phyloP scores from a whole-genome alignment of 1,140 invertebrate species.

The Glossosoma conforme region DNA sequence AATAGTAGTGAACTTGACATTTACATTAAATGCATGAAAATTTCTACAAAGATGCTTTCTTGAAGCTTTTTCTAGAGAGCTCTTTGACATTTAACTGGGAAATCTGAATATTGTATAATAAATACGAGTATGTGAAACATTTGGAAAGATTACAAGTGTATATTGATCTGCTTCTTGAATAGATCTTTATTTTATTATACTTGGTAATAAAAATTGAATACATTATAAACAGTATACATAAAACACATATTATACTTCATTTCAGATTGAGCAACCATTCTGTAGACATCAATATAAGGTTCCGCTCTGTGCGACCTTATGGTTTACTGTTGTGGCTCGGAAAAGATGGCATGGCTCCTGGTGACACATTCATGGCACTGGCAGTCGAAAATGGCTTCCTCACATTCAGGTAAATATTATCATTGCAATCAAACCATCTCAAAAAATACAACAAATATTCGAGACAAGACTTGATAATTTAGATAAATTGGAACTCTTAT shows the following conservation, averaged over 20 bases:
- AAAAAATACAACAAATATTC: not conserved
- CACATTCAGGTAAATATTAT: constrained; percentile 39
- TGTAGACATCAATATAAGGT: constrained; percentile 74
- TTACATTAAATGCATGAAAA: too few relatives aligned
- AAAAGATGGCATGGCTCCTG: constrained; percentile 57
- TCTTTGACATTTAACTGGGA: too few relatives aligned
- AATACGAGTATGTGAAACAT: too few relatives aligned
- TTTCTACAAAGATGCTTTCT: too few relatives aligned
- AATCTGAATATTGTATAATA: too few relatives aligned
- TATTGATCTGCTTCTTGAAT: too few relatives aligned
- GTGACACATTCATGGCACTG: constrained; percentile 77
- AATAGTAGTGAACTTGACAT: too few relatives aligned
- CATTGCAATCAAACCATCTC: constrained; percentile 4
- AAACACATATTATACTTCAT: constrained; percentile 21
- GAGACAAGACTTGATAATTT: not conserved
- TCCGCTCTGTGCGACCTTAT: constrained; percentile 61
- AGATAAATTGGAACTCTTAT: not conserved
- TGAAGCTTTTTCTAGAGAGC: too few relatives aligned
- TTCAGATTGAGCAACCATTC: constrained; percentile 70
- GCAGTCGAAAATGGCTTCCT: constrained; percentile 70
- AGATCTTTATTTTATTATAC: not conserved
- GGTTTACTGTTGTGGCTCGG: constrained; percentile 90
- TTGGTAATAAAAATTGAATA: too few relatives aligned
- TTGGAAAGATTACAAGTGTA: too few relatives aligned
- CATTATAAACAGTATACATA: too few relatives aligned